Evolutionary conservation across 30 jellyfish, hydroid and myxozoan species (phyloP), one percentile per base, ranked within the genome.

Genomic region (Aurelia sp.): DNA sequence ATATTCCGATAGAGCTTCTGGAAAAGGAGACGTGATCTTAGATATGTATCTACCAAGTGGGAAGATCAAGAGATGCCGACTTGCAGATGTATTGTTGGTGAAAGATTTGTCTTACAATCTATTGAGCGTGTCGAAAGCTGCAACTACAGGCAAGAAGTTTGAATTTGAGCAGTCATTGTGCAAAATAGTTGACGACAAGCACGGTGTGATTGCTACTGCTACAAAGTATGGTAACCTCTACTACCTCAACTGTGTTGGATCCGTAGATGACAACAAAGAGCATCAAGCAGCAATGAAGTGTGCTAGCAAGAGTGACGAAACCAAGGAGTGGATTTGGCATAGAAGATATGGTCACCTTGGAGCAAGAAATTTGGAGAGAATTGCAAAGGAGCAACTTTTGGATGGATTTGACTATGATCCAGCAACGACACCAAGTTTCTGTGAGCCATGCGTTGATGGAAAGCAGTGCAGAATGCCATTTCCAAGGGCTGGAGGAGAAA

Each of bases 261-360:
- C 55, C 33, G 4, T 17, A 15, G 79, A 24, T 1, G 80, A 30
- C 51, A 74, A 11, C 22, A 59, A 13, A 63, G 51, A 63, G 27
- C 19, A 63, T 63, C 74, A 63, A 63, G 22, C 22, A 63, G 33
- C 33, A 27, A 27, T 27, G 74, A 12, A 12, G 27, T 63, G 74
- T 12, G 27, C 27, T 1, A 19, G 19, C 27, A 19, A 63, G 74
- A 63, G 74, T 63, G 74, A 63, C 19, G 74, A 63, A n/a, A n/a
- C 74, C 27, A 63, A 63, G 19, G 74, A 63, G 74, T 12, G 74
- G 20, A 63, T 63, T 19, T 63, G 74, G 91, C 97, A 82, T 52
- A 64, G 74, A 69, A 31, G 91, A 20, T 89, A 52, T 55, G 90
- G 97, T n/a, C 91, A 89, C 57, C 63, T 85, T 17, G 85, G 85